A percentile compares a stretch with the other conserved stretches of the same genome.
Evolutionary conservation across 2,113 vertebrate genomes (phyloP).

Genomic region (Eupsittula cactorum): DNA sequence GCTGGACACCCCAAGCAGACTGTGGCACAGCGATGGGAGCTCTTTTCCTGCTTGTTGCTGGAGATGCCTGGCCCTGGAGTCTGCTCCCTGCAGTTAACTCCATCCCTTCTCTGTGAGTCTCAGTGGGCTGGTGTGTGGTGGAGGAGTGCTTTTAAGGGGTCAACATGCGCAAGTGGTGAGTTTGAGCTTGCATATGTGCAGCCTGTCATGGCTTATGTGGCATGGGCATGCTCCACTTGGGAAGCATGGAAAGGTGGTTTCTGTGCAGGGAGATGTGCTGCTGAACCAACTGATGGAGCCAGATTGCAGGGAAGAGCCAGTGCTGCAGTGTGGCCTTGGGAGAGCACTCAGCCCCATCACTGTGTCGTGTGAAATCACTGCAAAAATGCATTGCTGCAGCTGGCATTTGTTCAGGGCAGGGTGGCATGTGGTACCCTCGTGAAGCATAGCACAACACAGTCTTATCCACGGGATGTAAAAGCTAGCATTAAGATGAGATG

Average conservation of each 20-base stretch:
- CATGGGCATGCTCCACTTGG: neutral
- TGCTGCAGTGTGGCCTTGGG: neutral
- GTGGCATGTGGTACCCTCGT: neutral
- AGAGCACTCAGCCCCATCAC: neutral
- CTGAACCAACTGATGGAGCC: neutral
- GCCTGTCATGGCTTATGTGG: rapidly evolving
- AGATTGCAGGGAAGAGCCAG: neutral
- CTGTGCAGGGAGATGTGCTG: neutral
- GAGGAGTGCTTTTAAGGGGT: neutral
- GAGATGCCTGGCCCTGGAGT: neutral
- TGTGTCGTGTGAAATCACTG: neutral
- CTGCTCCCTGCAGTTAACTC: neutral
- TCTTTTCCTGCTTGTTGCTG: neutral
- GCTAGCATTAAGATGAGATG: rapidly evolving
- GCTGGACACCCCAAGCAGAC: neutral
- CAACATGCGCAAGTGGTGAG: neutral
- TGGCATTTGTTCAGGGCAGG: neutral
- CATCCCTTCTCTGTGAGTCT: neutral
- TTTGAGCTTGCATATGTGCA: too few relatives aligned
- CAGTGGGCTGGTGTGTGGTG: rapidly evolving
- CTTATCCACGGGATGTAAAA: neutral
- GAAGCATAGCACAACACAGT: neutral
- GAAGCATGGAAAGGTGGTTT: neutral
- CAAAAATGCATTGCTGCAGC: neutral
- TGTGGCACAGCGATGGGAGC: rapidly evolving